Percentiles rank a stretch among this genome's conserved stretches.
These are phyloP conservation scores for Achroia grisella DNA, from an alignment of 1,140 invertebrate genomes.

Conservation along the genomic window DNA sequence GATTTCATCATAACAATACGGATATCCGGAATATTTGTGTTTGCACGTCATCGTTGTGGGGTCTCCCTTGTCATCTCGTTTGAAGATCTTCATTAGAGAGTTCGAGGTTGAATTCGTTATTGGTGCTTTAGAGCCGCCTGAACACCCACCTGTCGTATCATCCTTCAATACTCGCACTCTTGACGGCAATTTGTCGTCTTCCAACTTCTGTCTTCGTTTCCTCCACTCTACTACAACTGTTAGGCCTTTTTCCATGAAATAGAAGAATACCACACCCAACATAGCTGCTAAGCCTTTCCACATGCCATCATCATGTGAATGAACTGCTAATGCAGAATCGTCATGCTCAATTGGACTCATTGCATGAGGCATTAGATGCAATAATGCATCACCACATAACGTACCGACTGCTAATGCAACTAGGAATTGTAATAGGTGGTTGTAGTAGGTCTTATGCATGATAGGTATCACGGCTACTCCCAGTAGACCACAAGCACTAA, in stretches of 20 bases:
- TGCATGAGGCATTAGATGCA: constrained; percentile 95
- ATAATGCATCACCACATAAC: constrained; percentile 91
- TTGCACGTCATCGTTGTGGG: constrained; percentile 81
- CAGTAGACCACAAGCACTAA: constrained; percentile 88
- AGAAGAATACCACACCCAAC: constrained; percentile 89
- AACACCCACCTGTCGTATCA: constrained; percentile 72
- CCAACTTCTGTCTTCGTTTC: constrained; percentile 77
- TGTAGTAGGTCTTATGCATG: constrained; percentile 92
- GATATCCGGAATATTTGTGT: constrained; percentile 88
- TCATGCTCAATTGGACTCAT: constrained; percentile 74
- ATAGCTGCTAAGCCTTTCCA: constrained; percentile 89
- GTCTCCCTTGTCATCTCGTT: constrained; percentile 69
- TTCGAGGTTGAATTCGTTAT: constrained; percentile 49
- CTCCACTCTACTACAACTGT: constrained; percentile 87
- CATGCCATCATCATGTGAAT: constrained; percentile 79
- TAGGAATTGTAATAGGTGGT: constrained; percentile 91
- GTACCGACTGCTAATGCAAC: constrained; percentile 94
- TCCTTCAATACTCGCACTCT: constrained; percentile 80
- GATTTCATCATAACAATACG: constrained; percentile 89
- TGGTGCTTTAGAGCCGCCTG: constrained; percentile 69
- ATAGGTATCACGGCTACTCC: constrained; percentile 91
- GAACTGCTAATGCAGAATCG: constrained; percentile 15
- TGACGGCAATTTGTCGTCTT: constrained; percentile 76
- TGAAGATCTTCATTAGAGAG: constrained; percentile 59
- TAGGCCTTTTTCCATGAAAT: constrained; percentile 88